Evolutionary conservation across 1,140 invertebrate genomes (phyloP), one percentile per base, ranked within the genome.

Genomic region (Venturia canescens): DNA sequence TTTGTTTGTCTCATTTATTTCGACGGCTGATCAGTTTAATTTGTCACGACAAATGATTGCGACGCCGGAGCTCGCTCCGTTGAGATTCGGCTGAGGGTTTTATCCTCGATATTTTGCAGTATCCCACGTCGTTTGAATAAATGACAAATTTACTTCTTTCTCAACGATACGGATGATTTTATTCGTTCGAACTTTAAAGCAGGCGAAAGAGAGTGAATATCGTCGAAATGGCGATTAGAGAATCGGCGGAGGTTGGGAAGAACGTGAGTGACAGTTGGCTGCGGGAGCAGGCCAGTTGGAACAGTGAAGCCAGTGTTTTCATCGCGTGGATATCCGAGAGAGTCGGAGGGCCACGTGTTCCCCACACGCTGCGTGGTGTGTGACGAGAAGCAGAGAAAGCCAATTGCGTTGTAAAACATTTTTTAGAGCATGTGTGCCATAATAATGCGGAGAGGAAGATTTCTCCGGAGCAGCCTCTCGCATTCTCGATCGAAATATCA

Each of bases 291-390:
- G 5, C 18, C 27, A n/a, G 18, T 18, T 78, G 60, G 72, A 87
- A 88, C 87, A 88, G 87, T 84, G 80, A 77, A 81, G 38, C 78
- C 86, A 88, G 84, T 87, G 86, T 88, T 85, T 86, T 83, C 74
- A 44, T 38, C 23, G n/a, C 9, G 15, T 70, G 78, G 79, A 66
- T 66, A 1, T 23, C 60, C 44, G 50, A 15, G 67, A 53, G 50
- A 15, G 67, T 71, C 44, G 27, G 3, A 70, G 81, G 85, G 84
- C 86, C 87, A 89, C 87, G 86, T 89, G 86, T 85, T 85, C 84
- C 83, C 84, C 60, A 66, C 60, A 23, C 60, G 60, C 60, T 23
- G 60, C n/a, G 11, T 83, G n/a, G n/a, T n/a, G 34, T 84, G 83
- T 87, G 86, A 88, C 84, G 87, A 88, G 83, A 83, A 86, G 82